Percentiles rank a stretch among this genome's conserved stretches.
Evolutionary conservation across 2,888 invertebrate genomes (phyloP).

Genomic region (Hecatera dysodea): DNA sequence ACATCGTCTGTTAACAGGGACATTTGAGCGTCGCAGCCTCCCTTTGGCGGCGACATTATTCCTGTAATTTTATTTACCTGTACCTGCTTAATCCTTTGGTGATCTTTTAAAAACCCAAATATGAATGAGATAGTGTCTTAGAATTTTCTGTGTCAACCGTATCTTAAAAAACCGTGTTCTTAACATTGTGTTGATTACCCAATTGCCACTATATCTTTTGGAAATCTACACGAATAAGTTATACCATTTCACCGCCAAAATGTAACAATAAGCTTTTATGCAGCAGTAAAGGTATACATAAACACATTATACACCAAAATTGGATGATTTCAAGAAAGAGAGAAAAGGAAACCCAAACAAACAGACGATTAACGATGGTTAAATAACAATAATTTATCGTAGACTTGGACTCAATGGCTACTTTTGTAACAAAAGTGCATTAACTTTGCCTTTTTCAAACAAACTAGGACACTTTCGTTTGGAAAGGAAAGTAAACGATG

Average conservation of each 20-base stretch:
- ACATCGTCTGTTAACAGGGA: constrained; percentile 37
- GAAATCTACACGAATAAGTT: constrained; percentile 27
- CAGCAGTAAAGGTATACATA: constrained; percentile 27
- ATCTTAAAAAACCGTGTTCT: constrained; percentile 35
- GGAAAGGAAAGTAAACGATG: constrained; percentile 83
- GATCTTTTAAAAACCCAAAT: constrained; percentile 36
- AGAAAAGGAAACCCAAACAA: constrained; percentile 51
- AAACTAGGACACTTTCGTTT: constrained; percentile 86
- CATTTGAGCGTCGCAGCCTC: constrained; percentile 4
- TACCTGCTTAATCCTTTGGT: constrained; percentile 8
- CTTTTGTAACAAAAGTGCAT: constrained; percentile 78
- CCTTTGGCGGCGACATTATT: constrained; percentile 17
- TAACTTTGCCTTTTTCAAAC: constrained; percentile 78
- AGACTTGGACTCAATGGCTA: constrained; percentile 62
- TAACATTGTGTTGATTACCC: constrained; percentile 16
- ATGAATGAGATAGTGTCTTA: constrained; percentile 32
- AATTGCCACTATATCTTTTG: constrained; percentile 25
- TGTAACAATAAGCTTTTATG: constrained; percentile 29
- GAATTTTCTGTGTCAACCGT: constrained; percentile 15
- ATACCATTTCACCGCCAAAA: constrained; percentile 15
- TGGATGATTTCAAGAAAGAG: constrained; percentile 27
- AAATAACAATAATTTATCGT: constrained; percentile 59
- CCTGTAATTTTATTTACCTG: constrained; percentile 23
- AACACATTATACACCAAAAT: constrained; percentile 34
- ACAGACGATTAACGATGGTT: constrained; percentile 49